Evolutionary conservation across 2,888 invertebrate species (phyloP), one percentile per base, ranked within the genome.

Genomic region (Nomada goodeniana): DNA sequence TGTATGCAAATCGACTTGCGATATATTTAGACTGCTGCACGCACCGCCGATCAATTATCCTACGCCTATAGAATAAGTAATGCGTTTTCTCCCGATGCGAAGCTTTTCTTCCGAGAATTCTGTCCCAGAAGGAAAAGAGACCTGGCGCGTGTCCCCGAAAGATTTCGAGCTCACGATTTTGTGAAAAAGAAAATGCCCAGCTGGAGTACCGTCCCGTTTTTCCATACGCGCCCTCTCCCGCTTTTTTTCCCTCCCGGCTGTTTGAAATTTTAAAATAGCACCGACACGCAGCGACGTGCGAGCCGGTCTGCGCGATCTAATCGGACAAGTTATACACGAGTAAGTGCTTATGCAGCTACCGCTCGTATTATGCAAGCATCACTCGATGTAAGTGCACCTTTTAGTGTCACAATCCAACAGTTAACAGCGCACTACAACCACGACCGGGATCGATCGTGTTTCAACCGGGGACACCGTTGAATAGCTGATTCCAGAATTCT

Each of bases 321-420:
- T 88, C 84, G 85, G 78, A 85, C 88, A 79, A 85, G 85, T 85
- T 67, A 83, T 84, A 82, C 83, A 84, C 74, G 80, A 86, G 87
- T 86, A 83, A 89, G 71, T 81, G 88, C 74, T 87, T 84, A 83
- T 82, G 80, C 72, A 79, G 85, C 82, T 78, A 81, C 76, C 82
- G 84, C 88, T 88, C 89, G 63, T 86, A 89, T 88, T 88, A 88
- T 89, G 89, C 89, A 86, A 89, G 84, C 89, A 81, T 84, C 86
- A 81, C 77, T 88, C 86, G 72, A 63, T 89, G 86, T 84, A 89
- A 89, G 79, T 88, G 84, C 86, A 85, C 81, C 82, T 85, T 85
- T 84, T 83, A 83, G 89, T 87, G 86, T 88, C 89, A 76, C 76
- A 64, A 85, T 86, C 86, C 80, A 53, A 82, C 80, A 11, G 82